Percentiles rank a stretch among this genome's conserved stretches.
These are phyloP conservation scores for Magallana ariakensis DNA, from an alignment of 1,140 invertebrate genomes.

Conservation along the genomic window DNA sequence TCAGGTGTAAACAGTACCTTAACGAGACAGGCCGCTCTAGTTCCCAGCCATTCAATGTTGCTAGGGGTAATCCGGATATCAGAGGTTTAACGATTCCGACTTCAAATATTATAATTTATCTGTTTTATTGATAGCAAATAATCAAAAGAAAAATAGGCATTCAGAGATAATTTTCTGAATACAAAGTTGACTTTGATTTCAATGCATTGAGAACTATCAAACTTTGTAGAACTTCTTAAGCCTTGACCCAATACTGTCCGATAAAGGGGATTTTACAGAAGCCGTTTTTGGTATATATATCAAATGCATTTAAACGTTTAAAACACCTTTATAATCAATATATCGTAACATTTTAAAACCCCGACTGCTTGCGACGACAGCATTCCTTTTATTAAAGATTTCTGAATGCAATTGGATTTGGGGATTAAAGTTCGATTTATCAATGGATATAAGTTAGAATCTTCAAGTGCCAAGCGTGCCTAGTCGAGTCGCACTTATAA, in stretches of 20 bases:
- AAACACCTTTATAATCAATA: slow-evolving; percentile 26
- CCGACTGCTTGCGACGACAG: neutral
- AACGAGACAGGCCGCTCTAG: neutral
- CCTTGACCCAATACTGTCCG: neutral
- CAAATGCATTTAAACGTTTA: slow-evolving; percentile 18
- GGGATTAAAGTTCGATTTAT: slow-evolving; percentile 1
- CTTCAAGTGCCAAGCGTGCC: neutral
- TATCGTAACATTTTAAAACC: neutral
- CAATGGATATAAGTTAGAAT: neutral
- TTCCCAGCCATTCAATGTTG: slow-evolving; percentile 13
- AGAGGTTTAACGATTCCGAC: neutral
- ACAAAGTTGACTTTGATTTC: neutral
- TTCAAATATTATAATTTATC: slow-evolving; percentile 1
- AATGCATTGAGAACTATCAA: neutral
- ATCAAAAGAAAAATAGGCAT: neutral
- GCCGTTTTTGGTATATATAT: neutral
- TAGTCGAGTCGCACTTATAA: neutral
- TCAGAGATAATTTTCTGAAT: neutral
- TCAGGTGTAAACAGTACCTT: slow-evolving; percentile 25
- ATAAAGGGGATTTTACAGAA: neutral
- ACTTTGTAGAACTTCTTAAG: slow-evolving; percentile 18
- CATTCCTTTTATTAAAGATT: neutral
- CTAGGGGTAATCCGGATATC: slow-evolving; percentile 37
- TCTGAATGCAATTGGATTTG: neutral
- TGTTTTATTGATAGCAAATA: neutral